Base-by-base conservation (phyloP, 2,888 invertebrate species). In the Syritta pipiens region DNA sequence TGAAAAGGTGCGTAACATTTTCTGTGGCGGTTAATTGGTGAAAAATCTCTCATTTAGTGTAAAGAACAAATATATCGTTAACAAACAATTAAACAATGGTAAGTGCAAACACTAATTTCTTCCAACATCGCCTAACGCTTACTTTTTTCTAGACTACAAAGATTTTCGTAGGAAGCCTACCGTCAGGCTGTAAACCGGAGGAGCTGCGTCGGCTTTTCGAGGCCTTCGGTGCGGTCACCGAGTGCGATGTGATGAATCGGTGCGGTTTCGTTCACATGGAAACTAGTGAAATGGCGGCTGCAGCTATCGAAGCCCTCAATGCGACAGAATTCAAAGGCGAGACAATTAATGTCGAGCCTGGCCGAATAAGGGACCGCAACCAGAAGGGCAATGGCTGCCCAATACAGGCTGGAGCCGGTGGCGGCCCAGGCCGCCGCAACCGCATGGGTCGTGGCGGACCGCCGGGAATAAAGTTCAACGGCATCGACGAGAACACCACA, bases 221-320 rank as follows among this genome's bases (percentile, higher is more conserved):
- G 83, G 93, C 94, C 57, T 96, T 94, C 88, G 97, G 97, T 44
- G 92, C 92, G 63, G 97, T 98, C 4, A 95, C 95, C 12, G 97
- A 98, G 89, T 97, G 97, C 89, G 97, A 97, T 87, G 95, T 98
- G 69, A 94, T 97, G 90, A 97, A 97, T 88, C 93, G 96, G 76
- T 98, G 96, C 88, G 97, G 97, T 6, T 98, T 98, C 90, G 95
- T 98, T 51, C 97, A 97, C 89, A 93, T 96, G 93, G 94, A 95
- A 85, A 93, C 94, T 14, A 92, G 93, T 84, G 94, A 95, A 55
- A 93, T 96, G 88, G 97, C 97, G 2, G 91, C 93, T 44, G 92
- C 93, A 63, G 96, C 97, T 0, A 95, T 96, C 83, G 91, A 93
- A 81, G 94, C 93, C 24, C 89, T 97, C 24, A 94, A 97, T 88